phyloP scores from a whole-genome alignment of 2,888 invertebrate species.

The Scelioninae gen. 2 region DNA sequence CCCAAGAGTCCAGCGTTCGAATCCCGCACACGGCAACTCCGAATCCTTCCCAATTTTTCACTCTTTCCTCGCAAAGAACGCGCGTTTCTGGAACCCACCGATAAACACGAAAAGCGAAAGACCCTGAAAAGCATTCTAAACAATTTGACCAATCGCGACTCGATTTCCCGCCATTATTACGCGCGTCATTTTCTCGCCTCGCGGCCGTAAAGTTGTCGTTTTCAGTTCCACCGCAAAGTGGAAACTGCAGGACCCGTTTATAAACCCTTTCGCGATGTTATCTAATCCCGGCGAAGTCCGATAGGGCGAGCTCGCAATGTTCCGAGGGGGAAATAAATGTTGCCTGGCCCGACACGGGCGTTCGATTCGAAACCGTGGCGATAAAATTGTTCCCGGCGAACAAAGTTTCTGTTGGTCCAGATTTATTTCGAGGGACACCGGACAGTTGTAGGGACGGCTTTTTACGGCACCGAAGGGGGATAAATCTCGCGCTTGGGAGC shows the following conservation, averaged over 20 bases:
- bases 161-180: constrained; percentile 6
- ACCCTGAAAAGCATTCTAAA: no score
- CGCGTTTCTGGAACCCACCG: no score
- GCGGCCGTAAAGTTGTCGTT: neutral
- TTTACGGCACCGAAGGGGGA: no score
- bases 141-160: no score
- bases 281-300: neutral
- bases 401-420: constrained; percentile 2
- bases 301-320: neutral
- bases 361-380: neutral
- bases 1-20: no score
- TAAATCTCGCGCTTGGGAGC: no score
- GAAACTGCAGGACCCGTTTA: constrained; percentile 28
- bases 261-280: constrained; percentile 16
- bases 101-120: no score
- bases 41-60: no score
- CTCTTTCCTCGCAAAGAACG: no score
- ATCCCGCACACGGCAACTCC: no score
- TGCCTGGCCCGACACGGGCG: neutral
- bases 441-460: no score
- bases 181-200: neutral
- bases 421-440: constrained; percentile 10
- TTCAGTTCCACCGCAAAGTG: neutral
- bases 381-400: neutral
- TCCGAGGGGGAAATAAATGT: neutral